Conservation (phyloP, 2,113 vertebrate species). For the Melospiza melodia region DNA sequence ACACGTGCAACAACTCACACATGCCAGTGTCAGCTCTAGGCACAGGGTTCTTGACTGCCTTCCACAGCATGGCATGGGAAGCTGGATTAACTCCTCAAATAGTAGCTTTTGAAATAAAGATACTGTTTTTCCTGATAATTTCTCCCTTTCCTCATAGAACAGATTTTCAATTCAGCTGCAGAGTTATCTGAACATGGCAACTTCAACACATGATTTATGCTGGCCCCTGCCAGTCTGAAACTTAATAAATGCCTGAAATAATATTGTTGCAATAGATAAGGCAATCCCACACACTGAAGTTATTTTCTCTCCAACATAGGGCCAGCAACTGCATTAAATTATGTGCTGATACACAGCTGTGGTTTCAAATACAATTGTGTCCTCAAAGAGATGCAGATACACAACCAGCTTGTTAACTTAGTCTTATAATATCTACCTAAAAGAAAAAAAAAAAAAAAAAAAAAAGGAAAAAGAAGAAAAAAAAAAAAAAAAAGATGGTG, state of each 20-base stretch:
- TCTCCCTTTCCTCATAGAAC: background rate
- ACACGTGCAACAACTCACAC: background rate
- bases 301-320: background rate
- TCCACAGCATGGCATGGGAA: background rate
- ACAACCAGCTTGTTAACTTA: background rate
- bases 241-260: background rate
- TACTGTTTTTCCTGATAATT: background rate
- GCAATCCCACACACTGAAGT: background rate
- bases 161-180: background rate
- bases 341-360: background rate
- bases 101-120: background rate
- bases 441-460: background rate
- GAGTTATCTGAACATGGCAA: background rate
- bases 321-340: background rate
- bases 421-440: background rate
- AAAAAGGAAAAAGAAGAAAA: no score
- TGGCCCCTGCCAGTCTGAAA: background rate
- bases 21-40: background rate
- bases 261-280: background rate
- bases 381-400: background rate
- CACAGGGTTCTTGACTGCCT: accelerated
- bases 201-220: background rate
- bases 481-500: no score
- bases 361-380: background rate
- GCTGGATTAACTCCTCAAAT: background rate